Conservation (phyloP, 2,113 vertebrate species). For the Podiceps cristatus region DNA sequence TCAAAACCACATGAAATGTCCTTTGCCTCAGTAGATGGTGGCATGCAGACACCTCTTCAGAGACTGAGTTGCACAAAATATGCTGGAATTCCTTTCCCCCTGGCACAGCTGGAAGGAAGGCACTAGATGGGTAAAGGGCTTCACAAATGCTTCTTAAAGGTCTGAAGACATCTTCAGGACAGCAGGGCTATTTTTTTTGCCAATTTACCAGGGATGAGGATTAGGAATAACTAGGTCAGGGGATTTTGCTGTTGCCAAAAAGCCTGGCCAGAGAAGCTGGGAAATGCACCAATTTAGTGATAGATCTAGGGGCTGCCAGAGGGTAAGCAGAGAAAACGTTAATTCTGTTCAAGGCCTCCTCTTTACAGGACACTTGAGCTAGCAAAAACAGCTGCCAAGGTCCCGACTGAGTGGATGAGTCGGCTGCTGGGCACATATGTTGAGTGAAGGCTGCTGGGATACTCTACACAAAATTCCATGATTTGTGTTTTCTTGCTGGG, state of each 20-base stretch:
- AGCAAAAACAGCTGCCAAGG: slow-evolving; percentile 16
- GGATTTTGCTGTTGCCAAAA: slow-evolving; percentile 21
- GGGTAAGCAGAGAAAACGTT: slow-evolving; percentile 51
- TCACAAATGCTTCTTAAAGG: not conserved
- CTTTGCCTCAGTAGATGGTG: not conserved
- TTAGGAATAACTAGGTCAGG: slow-evolving; percentile 3
- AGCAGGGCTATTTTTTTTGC: not conserved
- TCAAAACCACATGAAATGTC: slow-evolving; percentile 47
- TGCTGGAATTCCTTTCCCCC: not conserved
- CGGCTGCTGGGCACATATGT: not conserved
- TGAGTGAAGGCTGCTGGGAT: not conserved
- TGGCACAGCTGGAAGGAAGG: not conserved
- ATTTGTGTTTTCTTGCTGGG: not conserved
- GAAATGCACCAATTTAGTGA: slow-evolving; percentile 47
- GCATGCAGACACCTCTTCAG: not conserved
- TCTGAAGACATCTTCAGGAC: not conserved
- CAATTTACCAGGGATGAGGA: not conserved
- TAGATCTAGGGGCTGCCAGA: slow-evolving; percentile 34
- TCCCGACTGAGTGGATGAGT: not conserved
- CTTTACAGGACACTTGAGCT: slow-evolving; percentile 38
- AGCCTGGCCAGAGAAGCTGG: slow-evolving; percentile 25
- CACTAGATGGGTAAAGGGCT: not conserved
- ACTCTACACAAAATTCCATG: not conserved
- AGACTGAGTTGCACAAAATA: not conserved
- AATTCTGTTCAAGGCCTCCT: slow-evolving; percentile 9